Evolutionary conservation across 2,888 invertebrate genomes (phyloP), one percentile per base, ranked within the genome.

Genomic region (Orthosia cruda): DNA sequence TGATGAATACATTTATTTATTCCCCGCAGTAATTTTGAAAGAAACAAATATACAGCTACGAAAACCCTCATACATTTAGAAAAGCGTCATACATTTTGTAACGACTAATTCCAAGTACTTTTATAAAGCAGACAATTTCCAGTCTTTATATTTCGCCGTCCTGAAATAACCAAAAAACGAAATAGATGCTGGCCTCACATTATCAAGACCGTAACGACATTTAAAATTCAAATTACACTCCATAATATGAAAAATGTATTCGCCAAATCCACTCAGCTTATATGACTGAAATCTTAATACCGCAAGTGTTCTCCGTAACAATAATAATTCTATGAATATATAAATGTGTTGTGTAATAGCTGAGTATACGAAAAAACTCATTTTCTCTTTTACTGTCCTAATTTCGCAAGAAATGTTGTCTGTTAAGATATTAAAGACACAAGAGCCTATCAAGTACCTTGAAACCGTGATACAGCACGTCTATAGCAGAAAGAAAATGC

Each of bases 351-450:
- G 55, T 68, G 50, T 64, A 77, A 77, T 71, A 73, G 55, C 55
- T 12, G 61, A 74, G 73, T 26, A 78, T 84, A 79, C 40, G 9
- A 87, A 64, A 86, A 88, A 87, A 87, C 89, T 84, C 71, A 87
- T 88, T 87, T 88, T 85, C 80, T 86, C 71, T 84, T 89, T 90
- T 88, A 88, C 87, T 87, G 84, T 83, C 83, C 86, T 89, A 88
- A 91, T 89, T 87, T 82, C 69, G 71, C 81, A 80, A 86, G 73
- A 92, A 85, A 90, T 89, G 85, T 87, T 86, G 86, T 89, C 89
- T 91, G 89, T 91, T 90, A 89, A 89, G 89, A 90, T 93, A 91
- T 92, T 91, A 89, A 91, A 91, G 90, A 88, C 77, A 88, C 71
- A 88, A 89, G 90, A 84, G 87, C 82, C 87, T 87, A 90, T 92